A percentile compares a stretch with the other conserved stretches of the same genome.
These are phyloP conservation scores for Poecilia latipinna DNA, from an alignment of 2,113 vertebrate species.

Conservation along the genomic window DNA sequence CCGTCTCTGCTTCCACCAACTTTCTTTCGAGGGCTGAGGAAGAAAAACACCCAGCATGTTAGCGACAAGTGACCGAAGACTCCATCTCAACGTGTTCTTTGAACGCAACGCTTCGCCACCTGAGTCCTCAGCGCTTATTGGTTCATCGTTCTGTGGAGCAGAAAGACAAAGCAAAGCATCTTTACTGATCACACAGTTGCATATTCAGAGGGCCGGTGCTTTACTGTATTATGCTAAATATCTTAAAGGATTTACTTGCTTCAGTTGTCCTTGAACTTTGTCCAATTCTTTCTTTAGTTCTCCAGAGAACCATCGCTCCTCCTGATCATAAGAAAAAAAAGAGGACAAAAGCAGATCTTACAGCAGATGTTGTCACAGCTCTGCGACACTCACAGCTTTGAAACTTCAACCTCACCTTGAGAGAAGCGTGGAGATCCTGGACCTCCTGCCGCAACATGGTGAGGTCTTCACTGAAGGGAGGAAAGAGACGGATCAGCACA, in stretches of 20 bases:
- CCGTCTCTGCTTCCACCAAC: conserved; percentile 92
- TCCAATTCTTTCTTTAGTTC: conserved; percentile 99
- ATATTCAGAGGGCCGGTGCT: background rate
- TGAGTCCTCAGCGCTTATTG: conserved; percentile 81
- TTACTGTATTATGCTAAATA: conserved; percentile 68
- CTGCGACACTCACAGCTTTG: background rate
- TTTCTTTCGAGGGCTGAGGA: conserved; percentile 87
- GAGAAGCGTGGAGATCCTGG: conserved; percentile 92
- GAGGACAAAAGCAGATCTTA: background rate
- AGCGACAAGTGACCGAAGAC: conserved; percentile 13
- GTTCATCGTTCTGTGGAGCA: conserved; percentile 85
- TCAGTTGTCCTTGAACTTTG: conserved; percentile 95
- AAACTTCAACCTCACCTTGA: conserved; percentile 85
- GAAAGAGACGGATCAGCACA: background rate
- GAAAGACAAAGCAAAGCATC: conserved; percentile 58
- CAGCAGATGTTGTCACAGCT: background rate
- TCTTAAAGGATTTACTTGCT: conserved; percentile 96
- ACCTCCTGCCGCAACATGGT: conserved; percentile 92
- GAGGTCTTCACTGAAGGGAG: conserved; percentile 86
- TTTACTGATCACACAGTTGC: conserved; percentile 6
- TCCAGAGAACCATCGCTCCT: conserved; percentile 97
- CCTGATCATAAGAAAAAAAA: conserved; percentile 74
- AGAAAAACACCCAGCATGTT: conserved; percentile 20
- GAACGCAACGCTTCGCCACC: conserved; percentile 73
- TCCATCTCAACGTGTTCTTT: background rate